These are phyloP conservation scores for Xenopus laevis DNA, from an alignment of 2,113 vertebrate species.

Conservation along the genomic window DNA sequence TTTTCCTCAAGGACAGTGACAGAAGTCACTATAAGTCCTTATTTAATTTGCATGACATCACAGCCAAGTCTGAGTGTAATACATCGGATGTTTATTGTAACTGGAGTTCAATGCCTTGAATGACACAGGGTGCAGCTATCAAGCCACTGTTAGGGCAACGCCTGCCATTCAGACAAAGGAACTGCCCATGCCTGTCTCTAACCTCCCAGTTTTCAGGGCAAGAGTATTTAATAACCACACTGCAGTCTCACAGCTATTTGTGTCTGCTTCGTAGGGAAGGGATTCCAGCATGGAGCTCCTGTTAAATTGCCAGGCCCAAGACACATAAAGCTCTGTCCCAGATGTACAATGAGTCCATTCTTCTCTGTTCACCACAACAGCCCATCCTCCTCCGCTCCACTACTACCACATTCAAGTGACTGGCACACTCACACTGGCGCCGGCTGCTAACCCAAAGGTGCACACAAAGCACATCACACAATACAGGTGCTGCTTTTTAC, in stretches of 20 bases:
- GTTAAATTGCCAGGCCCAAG: conserved; percentile 53
- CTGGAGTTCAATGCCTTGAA: not conserved
- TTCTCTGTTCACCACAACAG: conserved; percentile 53
- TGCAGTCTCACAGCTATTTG: conserved; percentile 50
- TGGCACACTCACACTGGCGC: conserved; percentile 13
- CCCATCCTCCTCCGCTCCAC: conserved; percentile 27
- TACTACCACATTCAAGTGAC: conserved; percentile 27
- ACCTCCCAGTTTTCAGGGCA: conserved; percentile 12
- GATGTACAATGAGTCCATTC: conserved; percentile 57
- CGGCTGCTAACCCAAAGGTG: conserved; percentile 11
- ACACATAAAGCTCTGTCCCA: conserved; percentile 61
- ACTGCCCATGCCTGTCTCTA: conserved; percentile 21
- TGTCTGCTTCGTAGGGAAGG: conserved; percentile 53
- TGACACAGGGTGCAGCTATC: not conserved
- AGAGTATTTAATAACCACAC: conserved; percentile 46
- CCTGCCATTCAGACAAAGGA: conserved; percentile 28
- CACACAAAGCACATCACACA: conserved; percentile 17
- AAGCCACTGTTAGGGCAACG: conserved; percentile 11
- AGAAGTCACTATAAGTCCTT: no score
- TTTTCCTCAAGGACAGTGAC: no score
- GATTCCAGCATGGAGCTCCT: conserved; percentile 52
- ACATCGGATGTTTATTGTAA: no score
- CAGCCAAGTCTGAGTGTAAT: no score
- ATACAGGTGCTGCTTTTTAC: conserved; percentile 5
- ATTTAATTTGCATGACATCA: no score